Percentiles rank a stretch among this genome's conserved stretches.
Evolutionary conservation across 2,113 vertebrate genomes (phyloP).

Genomic region (Nannobrachium achirus): DNA sequence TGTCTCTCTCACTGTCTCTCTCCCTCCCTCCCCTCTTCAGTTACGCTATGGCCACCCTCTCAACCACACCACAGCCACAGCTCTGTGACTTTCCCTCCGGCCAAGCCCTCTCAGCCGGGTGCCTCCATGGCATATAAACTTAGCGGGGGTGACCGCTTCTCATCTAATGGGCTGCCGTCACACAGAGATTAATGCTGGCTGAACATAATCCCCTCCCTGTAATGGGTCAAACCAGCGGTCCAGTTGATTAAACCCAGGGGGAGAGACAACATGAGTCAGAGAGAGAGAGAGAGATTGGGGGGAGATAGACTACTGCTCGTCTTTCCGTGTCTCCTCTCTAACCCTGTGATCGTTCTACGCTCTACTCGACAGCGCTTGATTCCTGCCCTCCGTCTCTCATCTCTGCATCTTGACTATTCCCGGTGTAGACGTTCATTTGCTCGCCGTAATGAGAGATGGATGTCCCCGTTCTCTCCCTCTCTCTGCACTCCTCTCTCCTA

Average conservation of each 20-base stretch:
- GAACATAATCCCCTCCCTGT: constrained; percentile 37
- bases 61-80: constrained; percentile 8
- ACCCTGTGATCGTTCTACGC: constrained; percentile 32
- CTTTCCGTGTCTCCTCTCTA: constrained; percentile 30
- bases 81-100: constrained; percentile 57
- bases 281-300: constrained; percentile 18
- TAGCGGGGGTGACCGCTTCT: constrained; percentile 61
- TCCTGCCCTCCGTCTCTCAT: constrained; percentile 37
- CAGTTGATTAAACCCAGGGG: constrained; percentile 62
- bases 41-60: background rate
- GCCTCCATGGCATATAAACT: constrained; percentile 53
- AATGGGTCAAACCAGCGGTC: constrained; percentile 51
- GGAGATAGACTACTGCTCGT: constrained; percentile 38
- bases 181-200: constrained; percentile 63
- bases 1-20: constrained; percentile 7
- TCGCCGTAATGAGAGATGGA: constrained; percentile 15
- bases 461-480: constrained; percentile 2
- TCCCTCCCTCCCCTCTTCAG: background rate
- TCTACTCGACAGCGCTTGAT: constrained; percentile 49
- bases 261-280: constrained; percentile 36
- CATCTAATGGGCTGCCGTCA: constrained; percentile 66
- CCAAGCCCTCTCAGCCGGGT: constrained; percentile 45
- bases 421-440: constrained; percentile 34
- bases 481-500: background rate
- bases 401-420: constrained; percentile 8